Conservation (phyloP, 2,113 vertebrate genomes). For the western clawed frog (Xenopus tropicalis) region DNA sequence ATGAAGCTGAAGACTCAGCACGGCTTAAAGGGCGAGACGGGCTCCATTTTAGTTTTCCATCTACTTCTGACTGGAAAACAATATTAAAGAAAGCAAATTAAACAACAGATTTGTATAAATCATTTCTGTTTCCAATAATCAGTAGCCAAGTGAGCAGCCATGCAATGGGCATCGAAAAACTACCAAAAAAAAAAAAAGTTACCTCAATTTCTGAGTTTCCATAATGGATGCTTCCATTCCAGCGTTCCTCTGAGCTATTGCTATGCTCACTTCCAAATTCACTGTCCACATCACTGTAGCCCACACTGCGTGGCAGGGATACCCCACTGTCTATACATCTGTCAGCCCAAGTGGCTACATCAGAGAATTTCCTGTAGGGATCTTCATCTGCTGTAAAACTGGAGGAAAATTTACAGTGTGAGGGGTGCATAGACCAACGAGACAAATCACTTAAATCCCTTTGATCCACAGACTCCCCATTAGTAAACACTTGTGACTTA, state of each 20-base stretch:
- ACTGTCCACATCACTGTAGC: conserved; percentile 50
- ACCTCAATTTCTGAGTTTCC: conserved; percentile 67
- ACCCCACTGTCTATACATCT: conserved; percentile 70
- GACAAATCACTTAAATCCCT: neutral
- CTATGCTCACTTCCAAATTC: conserved; percentile 63
- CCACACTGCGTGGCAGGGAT: conserved; percentile 49
- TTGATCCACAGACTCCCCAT: too few species aligned
- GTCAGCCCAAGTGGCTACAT: conserved; percentile 67
- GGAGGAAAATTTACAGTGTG: neutral
- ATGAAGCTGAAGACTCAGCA: conserved; percentile 58
- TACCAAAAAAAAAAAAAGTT: conserved; percentile 5
- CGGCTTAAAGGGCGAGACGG: conserved; percentile 54
- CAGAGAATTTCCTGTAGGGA: conserved; percentile 44
- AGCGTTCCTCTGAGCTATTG: conserved; percentile 48
- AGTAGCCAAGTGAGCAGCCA: too few species aligned
- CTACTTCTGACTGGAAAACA: conserved; percentile 7
- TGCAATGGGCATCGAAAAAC: too few species aligned
- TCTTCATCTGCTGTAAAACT: conserved; percentile 34
- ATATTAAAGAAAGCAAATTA: neutral
- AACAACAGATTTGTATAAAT: too few species aligned
- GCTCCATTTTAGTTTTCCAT: too few species aligned
- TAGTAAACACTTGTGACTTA: too few species aligned
- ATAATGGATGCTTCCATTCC: conserved; percentile 63
- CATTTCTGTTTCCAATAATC: too few species aligned
- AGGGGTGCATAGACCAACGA: neutral